These are phyloP conservation scores for Ciona savignyi DNA, from an alignment of 23 tunicate genomes.

Conservation along the genomic window DNA sequence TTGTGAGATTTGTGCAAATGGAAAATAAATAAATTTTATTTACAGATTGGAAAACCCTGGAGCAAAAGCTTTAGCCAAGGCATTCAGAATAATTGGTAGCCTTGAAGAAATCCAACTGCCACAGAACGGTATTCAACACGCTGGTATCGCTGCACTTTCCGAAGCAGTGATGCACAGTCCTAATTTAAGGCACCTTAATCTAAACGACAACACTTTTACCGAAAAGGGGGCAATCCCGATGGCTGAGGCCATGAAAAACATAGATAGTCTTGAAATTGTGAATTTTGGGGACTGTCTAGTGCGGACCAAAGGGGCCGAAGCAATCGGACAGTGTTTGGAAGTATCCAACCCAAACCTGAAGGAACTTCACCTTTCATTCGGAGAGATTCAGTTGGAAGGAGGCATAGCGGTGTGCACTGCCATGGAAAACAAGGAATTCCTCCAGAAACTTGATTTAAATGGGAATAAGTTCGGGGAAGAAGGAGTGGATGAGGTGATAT, in stretches of 20 bases:
- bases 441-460: conserved; percentile 64
- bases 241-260: conserved; percentile 62
- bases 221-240: conserved; percentile 62
- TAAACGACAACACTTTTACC: conserved; percentile 88
- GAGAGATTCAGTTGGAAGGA: conserved; percentile 73
- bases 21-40: too few species aligned
- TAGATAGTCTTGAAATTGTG: conserved; percentile 49
- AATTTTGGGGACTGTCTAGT: conserved; percentile 92
- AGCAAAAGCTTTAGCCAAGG: conserved; percentile 71
- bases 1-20: too few species aligned
- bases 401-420: conserved; percentile 59
- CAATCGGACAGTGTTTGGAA: conserved; percentile 36
- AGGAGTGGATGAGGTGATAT: conserved; percentile 62
- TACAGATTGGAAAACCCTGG: conserved; percentile 79
- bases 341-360: conserved; percentile 56
- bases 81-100: conserved; percentile 68
- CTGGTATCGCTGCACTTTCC: conserved; percentile 76
- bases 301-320: conserved; percentile 74
- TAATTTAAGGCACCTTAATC: conserved; percentile 54
- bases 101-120: conserved; percentile 84
- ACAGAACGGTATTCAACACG: conserved; percentile 85
- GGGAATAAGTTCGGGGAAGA: conserved; percentile 95
- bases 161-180: conserved; percentile 66
- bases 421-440: conserved; percentile 26
- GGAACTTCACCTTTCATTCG: conserved; percentile 32